A percentile compares a stretch with the other conserved stretches of the same genome.
phyloP scores from a whole-genome alignment of 2,797 vertebrate species.

The Cryptoprocta ferox region DNA sequence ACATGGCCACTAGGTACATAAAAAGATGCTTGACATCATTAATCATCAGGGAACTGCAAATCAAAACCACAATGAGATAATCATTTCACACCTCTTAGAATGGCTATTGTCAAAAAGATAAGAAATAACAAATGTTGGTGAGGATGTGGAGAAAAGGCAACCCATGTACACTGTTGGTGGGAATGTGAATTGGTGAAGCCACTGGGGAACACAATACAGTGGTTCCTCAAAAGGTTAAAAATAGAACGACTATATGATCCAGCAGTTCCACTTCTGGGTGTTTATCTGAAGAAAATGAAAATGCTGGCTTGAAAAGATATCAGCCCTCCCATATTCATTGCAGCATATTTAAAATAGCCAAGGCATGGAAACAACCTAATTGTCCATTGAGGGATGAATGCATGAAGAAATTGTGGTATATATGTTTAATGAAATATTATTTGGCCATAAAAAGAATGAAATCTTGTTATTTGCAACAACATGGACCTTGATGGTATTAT shows the following conservation, averaged over 20 bases:
- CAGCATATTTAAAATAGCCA: neutral
- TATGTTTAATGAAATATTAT: neutral
- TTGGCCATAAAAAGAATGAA: neutral
- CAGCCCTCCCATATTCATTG: neutral
- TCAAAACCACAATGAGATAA: neutral
- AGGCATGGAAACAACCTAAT: neutral
- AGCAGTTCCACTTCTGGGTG: neutral
- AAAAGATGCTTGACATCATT: neutral
- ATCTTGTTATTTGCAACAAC: neutral
- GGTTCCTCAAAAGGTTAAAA: neutral
- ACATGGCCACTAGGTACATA: neutral
- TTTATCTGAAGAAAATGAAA: neutral
- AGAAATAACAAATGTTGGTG: neutral
- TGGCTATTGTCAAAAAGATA: neutral
- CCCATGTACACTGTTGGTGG: neutral
- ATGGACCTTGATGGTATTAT: neutral
- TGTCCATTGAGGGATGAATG: neutral
- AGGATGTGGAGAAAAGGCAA: neutral
- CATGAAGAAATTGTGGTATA: neutral
- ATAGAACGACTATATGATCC: neutral
- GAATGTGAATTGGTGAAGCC: neutral
- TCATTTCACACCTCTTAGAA: neutral
- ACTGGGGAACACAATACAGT: neutral
- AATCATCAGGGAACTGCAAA: neutral
- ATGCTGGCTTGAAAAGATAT: neutral